These are phyloP conservation scores for Minunthozetes semirufus DNA, from an alignment of 2,888 invertebrate species.

Conservation along the genomic window DNA sequence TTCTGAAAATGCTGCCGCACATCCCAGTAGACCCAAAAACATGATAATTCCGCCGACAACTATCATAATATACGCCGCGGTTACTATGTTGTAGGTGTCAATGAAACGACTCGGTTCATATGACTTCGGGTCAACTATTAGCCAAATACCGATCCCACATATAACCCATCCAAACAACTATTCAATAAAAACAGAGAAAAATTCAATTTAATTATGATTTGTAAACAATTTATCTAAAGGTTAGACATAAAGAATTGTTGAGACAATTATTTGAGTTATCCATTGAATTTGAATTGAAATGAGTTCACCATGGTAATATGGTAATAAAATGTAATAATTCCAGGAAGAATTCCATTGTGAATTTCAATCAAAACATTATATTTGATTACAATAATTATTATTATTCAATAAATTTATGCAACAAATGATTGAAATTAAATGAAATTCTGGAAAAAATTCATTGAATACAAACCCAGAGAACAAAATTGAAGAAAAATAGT, in stretches of 20 bases:
- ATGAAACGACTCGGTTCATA: conserved; percentile 37
- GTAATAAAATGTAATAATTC: neutral
- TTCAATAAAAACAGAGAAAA: no score
- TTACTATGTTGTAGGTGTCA: conserved; percentile 37
- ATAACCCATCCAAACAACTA: conserved; percentile 36
- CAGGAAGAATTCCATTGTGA: neutral
- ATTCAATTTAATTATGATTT: no score
- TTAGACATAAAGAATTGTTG: no score
- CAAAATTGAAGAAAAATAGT: neutral
- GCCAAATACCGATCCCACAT: conserved; percentile 39
- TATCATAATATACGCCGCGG: conserved; percentile 39
- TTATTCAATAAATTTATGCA: neutral
- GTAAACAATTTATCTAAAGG: no score
- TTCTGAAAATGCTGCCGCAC: conserved; percentile 17
- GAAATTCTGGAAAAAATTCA: neutral
- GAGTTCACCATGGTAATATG: no score
- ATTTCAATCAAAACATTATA: neutral
- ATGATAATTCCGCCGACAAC: conserved; percentile 35
- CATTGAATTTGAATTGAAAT: no score
- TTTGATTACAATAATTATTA: no score
- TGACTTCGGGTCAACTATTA: conserved; percentile 39
- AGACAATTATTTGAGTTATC: no score
- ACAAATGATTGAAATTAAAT: neutral
- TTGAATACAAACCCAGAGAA: conserved; percentile 23
- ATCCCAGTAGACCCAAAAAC: conserved; percentile 32